phyloP scores from a whole-genome alignment of 2,888 invertebrate species.

The Baronia brevicornis region DNA sequence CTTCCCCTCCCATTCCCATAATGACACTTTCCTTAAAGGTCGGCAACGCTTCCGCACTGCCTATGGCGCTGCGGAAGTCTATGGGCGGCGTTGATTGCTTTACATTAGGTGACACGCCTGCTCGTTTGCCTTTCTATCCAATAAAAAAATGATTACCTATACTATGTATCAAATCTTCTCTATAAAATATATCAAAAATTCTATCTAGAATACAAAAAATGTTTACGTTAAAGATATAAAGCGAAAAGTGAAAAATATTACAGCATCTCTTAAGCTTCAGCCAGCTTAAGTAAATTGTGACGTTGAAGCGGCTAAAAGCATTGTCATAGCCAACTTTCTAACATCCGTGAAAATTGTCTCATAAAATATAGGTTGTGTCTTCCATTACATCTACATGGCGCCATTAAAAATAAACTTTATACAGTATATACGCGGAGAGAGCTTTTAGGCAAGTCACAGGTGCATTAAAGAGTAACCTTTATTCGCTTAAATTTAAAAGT shows the following conservation, averaged over 20 bases:
- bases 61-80: no score
- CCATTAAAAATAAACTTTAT: conserved; percentile 69
- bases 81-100: no score
- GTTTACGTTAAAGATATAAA: conserved; percentile 22
- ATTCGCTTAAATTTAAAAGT: conserved; percentile 59
- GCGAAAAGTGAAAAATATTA: conserved; percentile 24
- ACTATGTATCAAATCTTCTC: no score
- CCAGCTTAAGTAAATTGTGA: conserved; percentile 35
- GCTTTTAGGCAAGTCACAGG: conserved; percentile 67
- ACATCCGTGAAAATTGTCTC: conserved; percentile 62
- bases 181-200: no score
- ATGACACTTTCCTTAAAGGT: no score
- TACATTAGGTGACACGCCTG: no score
- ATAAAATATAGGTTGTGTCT: conserved; percentile 63
- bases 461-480: conserved; percentile 58
- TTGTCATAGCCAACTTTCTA: conserved; percentile 56
- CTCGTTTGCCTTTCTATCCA: no score
- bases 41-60: no score
- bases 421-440: conserved; percentile 51
- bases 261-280: conserved; percentile 22
- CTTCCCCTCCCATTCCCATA: no score
- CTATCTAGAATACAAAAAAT: conserved; percentile 14
- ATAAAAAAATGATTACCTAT: no score
- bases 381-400: conserved; percentile 61
- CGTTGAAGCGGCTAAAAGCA: conserved; percentile 46